These are phyloP conservation scores for Enteromius unitaeniatus DNA, from an alignment of 2,797 vertebrate species.

Conservation along the genomic window DNA sequence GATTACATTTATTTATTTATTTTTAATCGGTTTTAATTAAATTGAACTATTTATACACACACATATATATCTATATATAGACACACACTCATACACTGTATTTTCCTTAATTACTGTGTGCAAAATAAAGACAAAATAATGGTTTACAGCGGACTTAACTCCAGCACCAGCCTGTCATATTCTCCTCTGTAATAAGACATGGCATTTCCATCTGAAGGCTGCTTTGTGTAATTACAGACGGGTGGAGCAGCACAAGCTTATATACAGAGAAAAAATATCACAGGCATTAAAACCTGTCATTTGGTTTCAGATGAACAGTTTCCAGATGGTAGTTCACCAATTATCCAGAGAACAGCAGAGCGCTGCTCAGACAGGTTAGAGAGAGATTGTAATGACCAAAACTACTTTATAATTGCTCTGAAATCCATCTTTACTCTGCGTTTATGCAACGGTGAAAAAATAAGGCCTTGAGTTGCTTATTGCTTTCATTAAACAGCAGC, in stretches of 20 bases:
- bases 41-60: not conserved
- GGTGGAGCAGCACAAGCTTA: conserved; percentile 29
- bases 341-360: conserved; percentile 30
- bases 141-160: not conserved
- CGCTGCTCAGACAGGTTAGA: not conserved
- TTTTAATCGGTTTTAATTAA: not conserved
- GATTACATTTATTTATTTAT: not conserved
- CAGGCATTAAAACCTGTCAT: conserved; percentile 34
- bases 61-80: too few relatives aligned
- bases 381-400: not conserved
- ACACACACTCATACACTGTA: not conserved
- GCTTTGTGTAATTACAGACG: conserved; percentile 27
- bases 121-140: not conserved
- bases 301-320: conserved; percentile 28
- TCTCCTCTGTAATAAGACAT: not conserved
- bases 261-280: conserved; percentile 21
- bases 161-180: not conserved
- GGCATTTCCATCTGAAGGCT: conserved; percentile 18
- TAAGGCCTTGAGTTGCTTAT: not conserved
- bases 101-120: not conserved
- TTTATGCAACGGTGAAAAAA: not conserved
- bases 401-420: not conserved
- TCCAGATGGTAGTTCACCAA: conserved; percentile 34
- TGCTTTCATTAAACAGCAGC: not conserved
- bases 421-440: not conserved